Conservation (phyloP, 2,113 vertebrate genomes). For the Regulus satrapa region DNA sequence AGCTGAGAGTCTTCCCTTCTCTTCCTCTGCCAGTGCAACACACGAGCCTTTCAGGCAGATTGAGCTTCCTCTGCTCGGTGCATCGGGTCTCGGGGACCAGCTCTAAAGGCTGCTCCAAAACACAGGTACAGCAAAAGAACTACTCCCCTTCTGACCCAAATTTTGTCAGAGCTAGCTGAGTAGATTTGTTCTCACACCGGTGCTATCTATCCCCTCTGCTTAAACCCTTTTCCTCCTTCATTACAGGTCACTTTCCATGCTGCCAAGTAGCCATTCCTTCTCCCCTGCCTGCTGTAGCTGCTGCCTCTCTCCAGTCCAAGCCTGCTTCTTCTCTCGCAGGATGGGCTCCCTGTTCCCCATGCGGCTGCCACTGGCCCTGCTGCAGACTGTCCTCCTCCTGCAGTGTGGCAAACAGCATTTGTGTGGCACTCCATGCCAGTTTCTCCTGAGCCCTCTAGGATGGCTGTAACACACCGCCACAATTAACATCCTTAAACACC, state of each 20-base stretch:
- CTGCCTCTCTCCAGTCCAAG: background rate
- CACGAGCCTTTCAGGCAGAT: background rate
- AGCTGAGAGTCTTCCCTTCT: background rate
- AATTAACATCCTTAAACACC: background rate
- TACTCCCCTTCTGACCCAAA: background rate
- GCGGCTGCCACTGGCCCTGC: background rate
- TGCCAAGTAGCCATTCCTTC: background rate
- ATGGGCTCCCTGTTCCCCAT: background rate
- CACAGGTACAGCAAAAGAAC: background rate
- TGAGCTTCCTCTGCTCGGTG: background rate
- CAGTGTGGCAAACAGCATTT: background rate
- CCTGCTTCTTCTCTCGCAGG: background rate
- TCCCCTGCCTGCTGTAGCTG: background rate
- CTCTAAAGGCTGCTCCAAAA: background rate
- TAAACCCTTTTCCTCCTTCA: background rate
- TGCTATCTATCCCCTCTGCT: background rate
- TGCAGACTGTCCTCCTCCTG: background rate
- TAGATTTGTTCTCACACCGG: background rate
- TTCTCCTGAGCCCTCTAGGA: background rate
- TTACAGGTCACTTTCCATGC: fast-evolving
- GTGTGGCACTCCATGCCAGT: background rate
- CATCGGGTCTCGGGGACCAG: background rate
- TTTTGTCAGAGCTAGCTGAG: background rate
- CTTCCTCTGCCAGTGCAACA: background rate
- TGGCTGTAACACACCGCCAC: background rate